Base-by-base conservation (phyloP, 2,888 invertebrate species). In the Mimumesa dahlbomi region DNA sequence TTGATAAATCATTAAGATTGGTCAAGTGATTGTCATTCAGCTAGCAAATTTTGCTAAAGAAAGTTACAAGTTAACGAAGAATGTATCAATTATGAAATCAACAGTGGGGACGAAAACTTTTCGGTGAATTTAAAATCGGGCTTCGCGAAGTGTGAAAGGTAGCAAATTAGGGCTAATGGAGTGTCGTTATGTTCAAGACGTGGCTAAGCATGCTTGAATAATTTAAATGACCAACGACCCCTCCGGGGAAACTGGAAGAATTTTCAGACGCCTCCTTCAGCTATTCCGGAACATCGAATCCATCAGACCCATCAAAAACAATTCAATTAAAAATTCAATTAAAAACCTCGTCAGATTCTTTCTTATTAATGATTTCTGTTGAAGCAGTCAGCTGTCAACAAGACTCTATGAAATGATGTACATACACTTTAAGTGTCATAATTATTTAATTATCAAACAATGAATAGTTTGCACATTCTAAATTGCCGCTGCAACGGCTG, bases 161-260 rank as follows among this genome's bases (percentile, higher is more conserved):
- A 19, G 21, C n/a, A 45, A 67, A 68, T 70, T 62, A 62, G 54
- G 19, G 54, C 50, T 68, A 68, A 70, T 68, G 50, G 34, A 62
- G 69, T 56, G 70, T 46, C 69, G 45, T 42, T 50, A 53, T n/a
- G 40, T 48, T 53, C 42, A 29, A 43, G 42, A 42, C 43, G 34
- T 42, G 49, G 40, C 31, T 38, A 38, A 49, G 16, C 14, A 25
- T 14, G 38, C 5, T 16, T 54, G 67, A 67, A 69, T 69, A 69
- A 70, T 68, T 70, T 45, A 70, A 42, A 53, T 25, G 53, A 19
- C 40, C 22, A 9, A 48, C 59, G 45, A 40, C 34, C 45, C 22
- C 21, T 40, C 38, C 22, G 19, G 16, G 29, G 5, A 29, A n/a
- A 16, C 29, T 14, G 18, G 29, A 21, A 14, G 59, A 59, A 67